Percentiles rank a stretch among this genome's conserved stretches.
Evolutionary conservation across 2,888 invertebrate genomes (phyloP).

Genomic region (Marasmarcha lunaedactyla): DNA sequence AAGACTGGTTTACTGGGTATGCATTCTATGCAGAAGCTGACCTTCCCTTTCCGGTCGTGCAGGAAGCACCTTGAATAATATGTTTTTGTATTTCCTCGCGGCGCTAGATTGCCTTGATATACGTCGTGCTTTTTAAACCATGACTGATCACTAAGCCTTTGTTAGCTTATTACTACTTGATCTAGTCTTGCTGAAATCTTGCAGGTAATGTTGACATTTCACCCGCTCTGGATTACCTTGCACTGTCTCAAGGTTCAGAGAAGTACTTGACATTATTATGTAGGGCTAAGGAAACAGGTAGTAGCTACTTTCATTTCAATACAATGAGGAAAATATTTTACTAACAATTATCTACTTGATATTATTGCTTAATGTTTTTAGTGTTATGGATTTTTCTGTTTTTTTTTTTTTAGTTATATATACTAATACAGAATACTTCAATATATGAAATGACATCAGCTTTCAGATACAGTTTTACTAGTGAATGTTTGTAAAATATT

Average conservation of each 20-base stretch:
- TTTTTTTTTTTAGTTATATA: too few relatives aligned
- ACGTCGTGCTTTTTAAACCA: conserved; percentile 46
- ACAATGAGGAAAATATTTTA: conserved; percentile 28
- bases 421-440: too few relatives aligned
- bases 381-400: too few relatives aligned
- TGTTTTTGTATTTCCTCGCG: conserved; percentile 55
- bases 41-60: conserved; percentile 68
- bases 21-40: conserved; percentile 57
- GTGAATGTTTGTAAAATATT: too few relatives aligned
- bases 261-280: conserved; percentile 57
- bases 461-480: too few relatives aligned
- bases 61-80: conserved; percentile 67
- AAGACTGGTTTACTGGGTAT: conserved; percentile 32
- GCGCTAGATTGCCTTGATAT: conserved; percentile 54
- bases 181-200: background rate
- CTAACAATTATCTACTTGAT: conserved; percentile 7
- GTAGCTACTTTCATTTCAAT: conserved; percentile 33
- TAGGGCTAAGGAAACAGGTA: conserved; percentile 29
- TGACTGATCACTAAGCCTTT: conserved; percentile 40
- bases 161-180: conserved; percentile 23
- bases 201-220: conserved; percentile 56
- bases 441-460: too few relatives aligned
- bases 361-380: too few relatives aligned
- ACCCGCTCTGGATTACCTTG: conserved; percentile 60
- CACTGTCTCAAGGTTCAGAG: conserved; percentile 45